Evolutionary conservation across 2,888 invertebrate genomes (phyloP).

Genomic region (Epinotia bilunana): DNA sequence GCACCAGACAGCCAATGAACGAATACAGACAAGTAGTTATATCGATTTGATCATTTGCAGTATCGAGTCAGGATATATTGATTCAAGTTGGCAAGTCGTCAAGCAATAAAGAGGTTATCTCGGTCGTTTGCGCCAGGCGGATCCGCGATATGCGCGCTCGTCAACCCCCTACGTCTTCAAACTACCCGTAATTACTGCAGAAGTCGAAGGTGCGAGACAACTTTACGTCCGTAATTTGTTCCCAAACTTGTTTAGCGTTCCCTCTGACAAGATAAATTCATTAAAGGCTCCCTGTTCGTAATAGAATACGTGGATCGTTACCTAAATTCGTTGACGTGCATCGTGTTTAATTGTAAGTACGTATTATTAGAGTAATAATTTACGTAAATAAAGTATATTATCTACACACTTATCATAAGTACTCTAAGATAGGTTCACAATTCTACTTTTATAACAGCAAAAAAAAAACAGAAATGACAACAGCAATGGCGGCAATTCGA

Average conservation of each 20-base stretch:
- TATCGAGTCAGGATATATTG: conserved; percentile 61
- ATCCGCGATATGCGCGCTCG: conserved; percentile 67
- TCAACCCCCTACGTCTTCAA: conserved; percentile 61
- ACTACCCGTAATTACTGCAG: conserved; percentile 72
- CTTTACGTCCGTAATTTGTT: conserved; percentile 80
- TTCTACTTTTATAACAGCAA: no score
- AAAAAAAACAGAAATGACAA: no score
- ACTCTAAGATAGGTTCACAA: no score
- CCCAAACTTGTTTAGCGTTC: conserved; percentile 78
- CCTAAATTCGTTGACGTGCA: conserved; percentile 37
- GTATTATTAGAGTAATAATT: conserved; percentile 40
- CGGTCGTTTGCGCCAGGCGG: conserved; percentile 73
- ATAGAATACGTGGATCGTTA: conserved; percentile 53
- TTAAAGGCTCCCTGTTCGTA: conserved; percentile 66
- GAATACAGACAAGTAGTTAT: conserved; percentile 48
- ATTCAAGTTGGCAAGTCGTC: conserved; percentile 74
- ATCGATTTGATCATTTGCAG: conserved; percentile 56
- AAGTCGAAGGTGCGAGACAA: conserved; percentile 74
- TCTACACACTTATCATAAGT: no score
- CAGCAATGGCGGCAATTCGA: no score
- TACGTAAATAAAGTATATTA: conserved; percentile 44
- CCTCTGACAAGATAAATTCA: conserved; percentile 82
- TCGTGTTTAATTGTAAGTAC: conserved; percentile 23
- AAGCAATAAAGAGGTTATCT: conserved; percentile 78
- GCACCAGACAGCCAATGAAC: conserved; percentile 50